A percentile compares a stretch with the other conserved stretches of the same genome.
Conservation (phyloP, 2,113 vertebrate genomes). For the Rattus rattus region DNA sequence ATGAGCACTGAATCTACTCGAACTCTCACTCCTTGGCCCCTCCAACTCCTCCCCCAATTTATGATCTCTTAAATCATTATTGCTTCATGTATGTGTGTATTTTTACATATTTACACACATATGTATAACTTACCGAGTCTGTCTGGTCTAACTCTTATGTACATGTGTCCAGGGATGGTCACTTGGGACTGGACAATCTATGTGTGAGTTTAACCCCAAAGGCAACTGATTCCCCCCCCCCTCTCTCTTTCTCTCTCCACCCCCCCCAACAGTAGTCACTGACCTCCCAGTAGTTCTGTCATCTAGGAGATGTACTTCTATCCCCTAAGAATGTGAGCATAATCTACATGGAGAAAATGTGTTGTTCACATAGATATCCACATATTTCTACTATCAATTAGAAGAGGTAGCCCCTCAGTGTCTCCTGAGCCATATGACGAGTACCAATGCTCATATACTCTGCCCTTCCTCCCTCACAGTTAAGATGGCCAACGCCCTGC, state of each 20-base stretch:
- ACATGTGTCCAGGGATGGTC: background rate
- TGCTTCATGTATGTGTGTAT: background rate
- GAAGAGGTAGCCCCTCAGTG: background rate
- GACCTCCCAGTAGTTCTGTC: background rate
- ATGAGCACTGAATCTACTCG: background rate
- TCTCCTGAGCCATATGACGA: background rate
- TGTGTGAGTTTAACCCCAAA: background rate
- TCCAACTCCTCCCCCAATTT: background rate
- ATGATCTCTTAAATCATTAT: background rate
- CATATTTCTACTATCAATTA: background rate
- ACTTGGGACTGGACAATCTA: background rate
- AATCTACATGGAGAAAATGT: background rate
- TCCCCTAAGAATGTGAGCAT: background rate
- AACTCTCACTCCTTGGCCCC: background rate
- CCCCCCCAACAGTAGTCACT: background rate
- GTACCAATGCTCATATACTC: rapidly evolving
- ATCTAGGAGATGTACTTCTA: background rate
- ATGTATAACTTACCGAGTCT: background rate
- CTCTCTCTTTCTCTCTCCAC: too few relatives aligned
- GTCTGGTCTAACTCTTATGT: background rate
- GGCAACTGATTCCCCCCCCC: background rate
- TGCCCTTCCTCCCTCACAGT: background rate
- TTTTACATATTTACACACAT: background rate
- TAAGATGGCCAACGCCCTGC: background rate
- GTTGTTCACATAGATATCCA: background rate